A percentile compares a stretch with the other conserved stretches of the same genome.
These are phyloP conservation scores for Leucophenga montana DNA, from an alignment of 2,888 invertebrate genomes.

Conservation along the genomic window DNA sequence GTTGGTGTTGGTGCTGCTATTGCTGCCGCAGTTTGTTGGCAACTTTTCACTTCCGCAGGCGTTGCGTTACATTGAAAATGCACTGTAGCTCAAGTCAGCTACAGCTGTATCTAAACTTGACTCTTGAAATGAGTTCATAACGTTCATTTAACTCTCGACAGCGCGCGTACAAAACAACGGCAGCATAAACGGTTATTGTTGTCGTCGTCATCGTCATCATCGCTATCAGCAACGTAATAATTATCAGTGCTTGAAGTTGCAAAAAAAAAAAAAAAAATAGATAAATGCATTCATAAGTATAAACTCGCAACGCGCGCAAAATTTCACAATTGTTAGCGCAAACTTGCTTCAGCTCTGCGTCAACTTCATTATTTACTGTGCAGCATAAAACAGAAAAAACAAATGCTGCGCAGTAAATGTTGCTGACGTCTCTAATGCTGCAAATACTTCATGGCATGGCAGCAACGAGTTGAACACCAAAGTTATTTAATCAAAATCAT, in stretches of 20 bases:
- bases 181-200: conserved; percentile 25
- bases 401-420: conserved; percentile 31
- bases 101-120: conserved; percentile 57
- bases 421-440: conserved; percentile 39
- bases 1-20: conserved; percentile 44
- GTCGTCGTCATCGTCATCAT: conserved; percentile 12
- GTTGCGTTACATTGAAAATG: conserved; percentile 44
- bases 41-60: conserved; percentile 54
- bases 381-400: neutral
- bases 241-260: neutral
- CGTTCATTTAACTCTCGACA: conserved; percentile 53
- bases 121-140: conserved; percentile 61
- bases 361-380: conserved; percentile 39
- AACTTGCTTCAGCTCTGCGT: conserved; percentile 19
- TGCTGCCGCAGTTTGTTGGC: conserved; percentile 39
- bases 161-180: too few species aligned
- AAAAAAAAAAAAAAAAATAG: neutral
- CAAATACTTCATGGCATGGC: conserved; percentile 42
- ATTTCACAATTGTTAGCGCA: conserved; percentile 26
- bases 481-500: conserved; percentile 64
- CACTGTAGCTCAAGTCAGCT: neutral
- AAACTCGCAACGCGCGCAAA: neutral
- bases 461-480: conserved; percentile 31
- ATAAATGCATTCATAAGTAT: neutral
- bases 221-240: neutral